Conservation (phyloP, 2,797 vertebrate species). For the Etheostoma nigrum region DNA sequence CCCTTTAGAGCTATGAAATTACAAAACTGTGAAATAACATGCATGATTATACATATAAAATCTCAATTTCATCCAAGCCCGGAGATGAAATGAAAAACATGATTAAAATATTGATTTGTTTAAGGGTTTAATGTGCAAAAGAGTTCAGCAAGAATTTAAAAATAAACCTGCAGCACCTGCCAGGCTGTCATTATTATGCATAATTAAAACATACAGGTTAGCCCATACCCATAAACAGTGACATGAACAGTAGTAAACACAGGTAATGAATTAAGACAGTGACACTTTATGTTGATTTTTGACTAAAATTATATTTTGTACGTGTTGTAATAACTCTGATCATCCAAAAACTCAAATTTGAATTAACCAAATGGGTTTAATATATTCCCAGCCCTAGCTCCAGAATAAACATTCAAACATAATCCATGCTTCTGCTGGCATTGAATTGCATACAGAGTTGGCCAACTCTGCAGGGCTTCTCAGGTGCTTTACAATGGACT, state of each 20-base stretch:
- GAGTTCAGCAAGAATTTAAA: no score
- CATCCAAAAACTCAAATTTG: not conserved
- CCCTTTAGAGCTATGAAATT: not conserved
- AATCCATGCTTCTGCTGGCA: not conserved
- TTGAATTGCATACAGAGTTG: not conserved
- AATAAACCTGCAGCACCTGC: no score
- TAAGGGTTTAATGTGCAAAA: no score
- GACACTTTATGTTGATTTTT: no score
- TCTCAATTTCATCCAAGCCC: no score
- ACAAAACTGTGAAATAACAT: not conserved
- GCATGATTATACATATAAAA: not conserved
- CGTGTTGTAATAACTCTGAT: not conserved
- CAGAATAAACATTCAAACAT: not conserved
- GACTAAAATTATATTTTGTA: not conserved
- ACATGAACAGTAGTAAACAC: no score
- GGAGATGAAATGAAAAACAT: no score
- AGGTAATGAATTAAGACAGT: no score
- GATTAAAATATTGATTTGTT: no score
- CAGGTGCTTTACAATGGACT: conserved; percentile 14
- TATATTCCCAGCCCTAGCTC: not conserved
- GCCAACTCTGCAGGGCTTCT: conserved; percentile 3
- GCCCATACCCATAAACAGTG: no score
- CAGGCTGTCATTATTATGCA: no score
- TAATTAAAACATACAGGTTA: no score
- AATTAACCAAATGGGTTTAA: not conserved